These are phyloP conservation scores for Dioctria linearis DNA, from an alignment of 2,888 invertebrate genomes.

Conservation along the genomic window DNA sequence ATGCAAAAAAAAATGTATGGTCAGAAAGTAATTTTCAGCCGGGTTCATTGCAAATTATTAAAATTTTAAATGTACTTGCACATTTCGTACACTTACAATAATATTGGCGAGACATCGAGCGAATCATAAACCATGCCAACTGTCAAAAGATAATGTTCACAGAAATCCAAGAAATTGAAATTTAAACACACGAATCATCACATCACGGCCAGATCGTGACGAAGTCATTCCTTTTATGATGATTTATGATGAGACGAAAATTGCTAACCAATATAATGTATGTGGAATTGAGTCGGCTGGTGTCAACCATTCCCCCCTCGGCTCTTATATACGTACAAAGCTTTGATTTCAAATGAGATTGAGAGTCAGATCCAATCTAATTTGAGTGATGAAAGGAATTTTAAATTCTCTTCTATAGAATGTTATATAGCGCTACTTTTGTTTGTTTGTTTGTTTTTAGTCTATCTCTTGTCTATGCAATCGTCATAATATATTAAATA, in stretches of 20 bases:
- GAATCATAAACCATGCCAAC: constrained; percentile 1
- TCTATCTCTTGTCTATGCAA: background rate
- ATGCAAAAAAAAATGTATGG: background rate
- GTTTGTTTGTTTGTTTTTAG: background rate
- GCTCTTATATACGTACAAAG: background rate
- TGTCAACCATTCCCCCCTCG: no score
- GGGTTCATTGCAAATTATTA: constrained; percentile 25
- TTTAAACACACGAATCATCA: constrained; percentile 38
- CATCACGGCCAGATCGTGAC: constrained; percentile 36
- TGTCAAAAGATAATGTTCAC: background rate
- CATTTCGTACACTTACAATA: background rate
- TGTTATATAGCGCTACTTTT: background rate
- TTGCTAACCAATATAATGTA: background rate
- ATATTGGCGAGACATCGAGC: background rate
- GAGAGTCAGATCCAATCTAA: background rate
- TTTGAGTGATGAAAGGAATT: constrained; percentile 7
- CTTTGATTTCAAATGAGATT: constrained; percentile 14
- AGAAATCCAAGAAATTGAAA: constrained; percentile 41
- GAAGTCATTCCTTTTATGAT: constrained; percentile 27
- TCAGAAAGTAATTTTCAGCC: background rate
- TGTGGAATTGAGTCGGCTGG: constrained; percentile 21
- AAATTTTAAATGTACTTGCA: constrained; percentile 30
- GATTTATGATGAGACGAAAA: constrained; percentile 45
- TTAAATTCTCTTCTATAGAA: constrained; percentile 1
- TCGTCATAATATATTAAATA: background rate